These are phyloP conservation scores for Scleropages formosus DNA, from an alignment of 2,797 vertebrate species.

Conservation along the genomic window DNA sequence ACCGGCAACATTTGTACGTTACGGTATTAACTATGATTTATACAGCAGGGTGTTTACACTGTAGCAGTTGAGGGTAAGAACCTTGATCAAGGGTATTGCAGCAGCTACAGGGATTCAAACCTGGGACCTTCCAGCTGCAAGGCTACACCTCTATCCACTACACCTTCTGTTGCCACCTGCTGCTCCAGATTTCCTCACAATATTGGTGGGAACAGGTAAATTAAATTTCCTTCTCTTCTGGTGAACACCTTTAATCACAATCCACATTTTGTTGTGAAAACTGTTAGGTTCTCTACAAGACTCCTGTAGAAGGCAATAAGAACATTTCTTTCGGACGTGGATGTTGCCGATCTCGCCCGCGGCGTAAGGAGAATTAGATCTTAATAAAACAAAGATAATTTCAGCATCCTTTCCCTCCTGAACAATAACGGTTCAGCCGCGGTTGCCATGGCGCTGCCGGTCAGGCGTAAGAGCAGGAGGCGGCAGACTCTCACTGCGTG, in stretches of 20 bases:
- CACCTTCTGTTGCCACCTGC: too few relatives aligned
- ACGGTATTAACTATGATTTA: too few relatives aligned
- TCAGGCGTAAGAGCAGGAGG: slow-evolving; percentile 35
- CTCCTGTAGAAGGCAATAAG: neutral
- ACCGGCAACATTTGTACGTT: too few relatives aligned
- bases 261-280: neutral
- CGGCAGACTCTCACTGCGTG: slow-evolving; percentile 32
- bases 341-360: neutral
- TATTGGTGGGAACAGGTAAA: too few relatives aligned
- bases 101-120: neutral
- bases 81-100: too few relatives aligned
- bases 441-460: slow-evolving; percentile 11
- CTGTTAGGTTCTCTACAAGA: neutral
- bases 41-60: too few relatives aligned
- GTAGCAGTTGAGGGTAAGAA: too few relatives aligned
- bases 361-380: neutral
- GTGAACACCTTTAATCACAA: too few relatives aligned
- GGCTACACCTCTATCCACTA: too few relatives aligned
- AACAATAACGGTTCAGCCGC: neutral
- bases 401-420: neutral
- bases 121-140: too few relatives aligned
- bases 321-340: neutral
- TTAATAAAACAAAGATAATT: neutral
- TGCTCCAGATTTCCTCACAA: too few relatives aligned
- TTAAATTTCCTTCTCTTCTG: too few relatives aligned